Evolutionary conservation across 1,140 invertebrate species (phyloP).

Genomic region (Meloidogyne floridensis): DNA sequence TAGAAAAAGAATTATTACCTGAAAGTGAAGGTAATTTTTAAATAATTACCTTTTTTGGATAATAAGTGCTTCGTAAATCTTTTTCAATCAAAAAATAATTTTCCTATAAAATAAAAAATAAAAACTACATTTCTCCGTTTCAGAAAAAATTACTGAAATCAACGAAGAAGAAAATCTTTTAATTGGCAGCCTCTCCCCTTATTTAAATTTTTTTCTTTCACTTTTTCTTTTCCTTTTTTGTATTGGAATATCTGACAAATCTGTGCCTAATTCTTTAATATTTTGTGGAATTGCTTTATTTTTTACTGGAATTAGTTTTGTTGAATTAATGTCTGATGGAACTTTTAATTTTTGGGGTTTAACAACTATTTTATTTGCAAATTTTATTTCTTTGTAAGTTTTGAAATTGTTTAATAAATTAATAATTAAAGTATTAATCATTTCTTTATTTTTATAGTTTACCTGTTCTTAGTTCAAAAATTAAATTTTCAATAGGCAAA

Average conservation of each 20-base stretch:
- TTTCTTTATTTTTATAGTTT: constrained; percentile 42
- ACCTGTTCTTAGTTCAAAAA: constrained; percentile 49
- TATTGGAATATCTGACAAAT: constrained; percentile 46
- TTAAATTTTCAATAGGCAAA: constrained; percentile 42
- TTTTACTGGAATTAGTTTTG: constrained; percentile 49
- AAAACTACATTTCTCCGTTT: not conserved
- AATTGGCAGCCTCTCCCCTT: constrained; percentile 46
- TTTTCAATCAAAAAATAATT: too few species aligned
- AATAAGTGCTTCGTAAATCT: too few species aligned
- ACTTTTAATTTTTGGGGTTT: constrained; percentile 46
- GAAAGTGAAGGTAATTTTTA: constrained; percentile 6
- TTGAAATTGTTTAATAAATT: too few species aligned
- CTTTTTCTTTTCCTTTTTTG: constrained; percentile 56
- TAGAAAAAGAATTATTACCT: not conserved
- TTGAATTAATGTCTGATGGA: constrained; percentile 47
- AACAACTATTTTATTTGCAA: constrained; percentile 46
- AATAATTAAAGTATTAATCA: not conserved
- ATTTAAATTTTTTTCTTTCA: constrained; percentile 54
- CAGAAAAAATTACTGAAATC: not conserved
- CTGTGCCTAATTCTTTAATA: constrained; percentile 52
- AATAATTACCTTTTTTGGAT: not conserved
- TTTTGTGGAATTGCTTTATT: constrained; percentile 56
- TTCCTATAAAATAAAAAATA: too few species aligned
- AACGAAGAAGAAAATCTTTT: not conserved
- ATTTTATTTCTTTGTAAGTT: constrained; percentile 54